Evolutionary conservation across 2,797 vertebrate species (phyloP).

Genomic region (Mallotus villosus): DNA sequence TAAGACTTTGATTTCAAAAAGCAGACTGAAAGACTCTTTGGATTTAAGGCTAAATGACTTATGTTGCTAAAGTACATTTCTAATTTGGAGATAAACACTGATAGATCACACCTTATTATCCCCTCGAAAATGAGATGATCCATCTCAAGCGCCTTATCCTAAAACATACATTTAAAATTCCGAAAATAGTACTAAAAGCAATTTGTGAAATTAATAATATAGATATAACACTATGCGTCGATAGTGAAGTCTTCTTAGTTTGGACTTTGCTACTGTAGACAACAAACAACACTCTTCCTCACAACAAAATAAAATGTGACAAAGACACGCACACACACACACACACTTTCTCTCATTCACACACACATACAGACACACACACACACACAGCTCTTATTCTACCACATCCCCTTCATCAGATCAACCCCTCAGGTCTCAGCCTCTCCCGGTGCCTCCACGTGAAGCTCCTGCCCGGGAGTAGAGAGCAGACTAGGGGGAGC

Average conservation of each 20-base stretch:
- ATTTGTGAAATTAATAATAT: too few species aligned
- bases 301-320: conserved; percentile 49
- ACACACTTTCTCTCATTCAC: conserved; percentile 20
- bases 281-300: conserved; percentile 51
- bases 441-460: conserved; percentile 53
- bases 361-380: conserved; percentile 19
- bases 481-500: conserved; percentile 71
- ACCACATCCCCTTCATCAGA: conserved; percentile 34
- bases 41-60: too few species aligned
- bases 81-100: too few species aligned
- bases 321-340: conserved; percentile 47
- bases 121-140: too few species aligned
- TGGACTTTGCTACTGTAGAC: conserved; percentile 64
- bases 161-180: too few species aligned
- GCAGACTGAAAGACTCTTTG: too few species aligned
- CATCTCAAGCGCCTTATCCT: too few species aligned
- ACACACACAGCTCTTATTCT: conserved; percentile 21
- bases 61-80: too few species aligned
- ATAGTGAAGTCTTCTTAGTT: conserved; percentile 46
- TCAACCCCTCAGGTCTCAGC: conserved; percentile 48
- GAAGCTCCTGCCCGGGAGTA: conserved; percentile 73
- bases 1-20: too few species aligned
- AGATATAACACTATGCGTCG: too few species aligned
- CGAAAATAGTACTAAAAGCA: too few species aligned
- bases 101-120: too few species aligned